Evolutionary conservation across 1,140 invertebrate genomes (phyloP).

Genomic region (Trichoplusia ni): DNA sequence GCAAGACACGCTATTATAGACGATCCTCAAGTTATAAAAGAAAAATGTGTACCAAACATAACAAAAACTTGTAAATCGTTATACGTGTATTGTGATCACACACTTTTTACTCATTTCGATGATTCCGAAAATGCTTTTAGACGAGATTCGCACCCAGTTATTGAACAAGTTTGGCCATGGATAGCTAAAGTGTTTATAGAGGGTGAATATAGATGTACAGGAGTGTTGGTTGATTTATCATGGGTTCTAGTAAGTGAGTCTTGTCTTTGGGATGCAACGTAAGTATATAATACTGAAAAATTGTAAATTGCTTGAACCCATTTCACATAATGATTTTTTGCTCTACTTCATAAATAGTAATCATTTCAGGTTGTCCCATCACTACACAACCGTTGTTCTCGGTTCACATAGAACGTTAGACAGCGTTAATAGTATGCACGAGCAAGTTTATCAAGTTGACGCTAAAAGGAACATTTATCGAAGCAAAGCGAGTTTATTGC

Average conservation of each 20-base stretch:
- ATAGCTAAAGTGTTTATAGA: constrained; percentile 85
- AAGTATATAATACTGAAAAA: constrained; percentile 46
- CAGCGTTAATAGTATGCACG: constrained; percentile 84
- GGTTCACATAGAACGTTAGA: constrained; percentile 84
- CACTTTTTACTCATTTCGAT: constrained; percentile 59
- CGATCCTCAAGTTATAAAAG: constrained; percentile 63
- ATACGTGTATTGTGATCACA: constrained; percentile 64
- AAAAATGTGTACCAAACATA: constrained; percentile 69
- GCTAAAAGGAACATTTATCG: constrained; percentile 78
- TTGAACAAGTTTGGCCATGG: constrained; percentile 83
- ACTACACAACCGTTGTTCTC: constrained; percentile 85
- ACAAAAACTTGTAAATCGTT: constrained; percentile 72
- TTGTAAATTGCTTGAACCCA: neutral
- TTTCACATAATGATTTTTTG: too few species aligned
- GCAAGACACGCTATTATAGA: constrained; percentile 51
- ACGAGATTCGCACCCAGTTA: constrained; percentile 27
- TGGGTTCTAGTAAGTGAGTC: constrained; percentile 84
- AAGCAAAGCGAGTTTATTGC: constrained; percentile 82
- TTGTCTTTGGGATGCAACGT: constrained; percentile 82
- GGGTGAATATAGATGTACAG: constrained; percentile 85
- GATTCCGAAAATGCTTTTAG: constrained; percentile 38
- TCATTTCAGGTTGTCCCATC: constrained; percentile 80
- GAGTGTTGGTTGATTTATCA: constrained; percentile 83
- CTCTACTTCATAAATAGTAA: neutral
- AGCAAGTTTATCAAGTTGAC: constrained; percentile 84